These are phyloP conservation scores for Stratiomys singularior DNA, from an alignment of 2,888 invertebrate species.

Conservation along the genomic window DNA sequence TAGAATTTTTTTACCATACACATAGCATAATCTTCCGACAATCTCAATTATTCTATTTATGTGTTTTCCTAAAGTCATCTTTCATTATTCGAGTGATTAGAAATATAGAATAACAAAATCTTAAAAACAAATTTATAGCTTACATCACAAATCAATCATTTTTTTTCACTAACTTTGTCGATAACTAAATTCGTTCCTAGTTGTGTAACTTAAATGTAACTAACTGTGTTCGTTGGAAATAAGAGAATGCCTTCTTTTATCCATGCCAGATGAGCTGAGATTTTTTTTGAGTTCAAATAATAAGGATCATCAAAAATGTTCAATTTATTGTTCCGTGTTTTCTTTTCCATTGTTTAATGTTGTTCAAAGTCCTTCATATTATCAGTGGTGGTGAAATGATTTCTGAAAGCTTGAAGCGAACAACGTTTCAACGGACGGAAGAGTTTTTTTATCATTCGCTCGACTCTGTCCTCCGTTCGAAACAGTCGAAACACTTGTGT, in stretches of 20 bases:
- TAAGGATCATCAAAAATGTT: too few relatives aligned
- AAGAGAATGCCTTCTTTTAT: not conserved
- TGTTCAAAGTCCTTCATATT: not conserved
- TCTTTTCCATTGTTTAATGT: too few relatives aligned
- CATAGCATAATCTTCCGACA: not conserved
- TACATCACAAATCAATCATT: conserved; percentile 37
- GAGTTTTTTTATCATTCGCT: conserved; percentile 54
- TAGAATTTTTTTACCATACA: not conserved
- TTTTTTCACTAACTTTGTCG: not conserved
- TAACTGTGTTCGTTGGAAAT: conserved; percentile 9
- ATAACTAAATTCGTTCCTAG: conserved; percentile 30
- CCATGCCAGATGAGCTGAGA: not conserved
- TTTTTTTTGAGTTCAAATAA: not conserved
- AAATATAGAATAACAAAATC: conserved; percentile 8
- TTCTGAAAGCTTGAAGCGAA: conserved; percentile 62
- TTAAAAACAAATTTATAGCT: conserved; percentile 25
- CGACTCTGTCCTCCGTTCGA: conserved; percentile 45
- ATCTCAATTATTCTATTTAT: not conserved
- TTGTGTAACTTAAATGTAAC: not conserved
- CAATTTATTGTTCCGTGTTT: too few relatives aligned
- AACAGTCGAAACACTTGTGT: conserved; percentile 52
- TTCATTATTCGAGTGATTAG: conserved; percentile 7
- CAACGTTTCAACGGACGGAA: conserved; percentile 64
- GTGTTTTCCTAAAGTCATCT: not conserved
- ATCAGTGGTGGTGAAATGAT: conserved; percentile 5